Evolutionary conservation across 2,888 invertebrate genomes (phyloP).

Genomic region (Herminia tarsipennalis): DNA sequence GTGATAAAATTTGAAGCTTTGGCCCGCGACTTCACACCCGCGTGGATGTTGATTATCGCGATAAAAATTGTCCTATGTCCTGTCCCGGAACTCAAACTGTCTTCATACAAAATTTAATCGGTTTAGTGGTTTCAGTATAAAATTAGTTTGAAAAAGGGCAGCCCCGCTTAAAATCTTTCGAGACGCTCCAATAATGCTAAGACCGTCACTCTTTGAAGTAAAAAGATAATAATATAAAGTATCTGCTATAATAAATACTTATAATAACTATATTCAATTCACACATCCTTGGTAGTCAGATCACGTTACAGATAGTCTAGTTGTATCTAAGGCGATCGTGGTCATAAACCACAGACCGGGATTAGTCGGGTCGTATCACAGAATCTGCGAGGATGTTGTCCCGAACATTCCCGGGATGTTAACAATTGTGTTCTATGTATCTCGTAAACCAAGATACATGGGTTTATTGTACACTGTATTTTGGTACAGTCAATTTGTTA

Average conservation of each 20-base stretch:
- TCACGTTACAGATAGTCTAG: conserved; percentile 42
- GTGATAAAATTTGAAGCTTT: no score
- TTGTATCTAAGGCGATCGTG: conserved; percentile 43
- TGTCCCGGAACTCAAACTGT: no score
- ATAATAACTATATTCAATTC: background rate
- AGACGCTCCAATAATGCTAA: no score
- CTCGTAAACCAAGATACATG: conserved; percentile 56
- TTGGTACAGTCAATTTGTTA: conserved; percentile 11
- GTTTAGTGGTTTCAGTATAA: no score
- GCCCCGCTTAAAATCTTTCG: no score
- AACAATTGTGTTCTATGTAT: conserved; percentile 57
- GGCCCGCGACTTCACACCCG: no score
- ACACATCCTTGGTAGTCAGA: conserved; percentile 24
- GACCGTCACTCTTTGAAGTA: no score
- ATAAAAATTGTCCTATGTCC: no score
- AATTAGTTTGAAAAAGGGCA: no score
- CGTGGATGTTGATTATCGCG: no score
- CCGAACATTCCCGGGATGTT: conserved; percentile 51
- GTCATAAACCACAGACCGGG: conserved; percentile 58
- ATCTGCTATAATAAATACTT: background rate
- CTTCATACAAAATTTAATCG: no score
- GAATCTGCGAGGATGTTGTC: conserved; percentile 33
- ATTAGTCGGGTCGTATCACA: conserved; percentile 46
- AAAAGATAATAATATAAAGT: no score
- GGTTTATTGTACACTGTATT: conserved; percentile 38